Conservation (phyloP, 2,113 vertebrate species). For the Myanophis thanlyinensis region DNA sequence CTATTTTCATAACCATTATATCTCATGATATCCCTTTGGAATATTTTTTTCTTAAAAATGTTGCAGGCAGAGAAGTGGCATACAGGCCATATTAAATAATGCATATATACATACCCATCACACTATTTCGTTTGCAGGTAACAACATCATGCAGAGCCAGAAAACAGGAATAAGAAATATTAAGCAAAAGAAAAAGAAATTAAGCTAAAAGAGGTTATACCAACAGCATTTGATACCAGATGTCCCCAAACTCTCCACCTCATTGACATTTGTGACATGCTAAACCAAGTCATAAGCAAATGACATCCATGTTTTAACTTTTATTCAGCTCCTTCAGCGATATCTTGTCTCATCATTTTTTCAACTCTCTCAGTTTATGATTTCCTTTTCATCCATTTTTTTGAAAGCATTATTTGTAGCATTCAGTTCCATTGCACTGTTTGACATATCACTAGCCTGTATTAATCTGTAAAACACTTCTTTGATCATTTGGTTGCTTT, state of each 20-base stretch:
- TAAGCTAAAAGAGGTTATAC: background rate
- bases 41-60: background rate
- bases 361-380: background rate
- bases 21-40: background rate
- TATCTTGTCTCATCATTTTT: background rate
- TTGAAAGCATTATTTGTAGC: background rate
- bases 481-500: background rate
- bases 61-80: background rate
- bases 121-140: background rate
- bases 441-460: background rate
- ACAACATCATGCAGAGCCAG: background rate
- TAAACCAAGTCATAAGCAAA: background rate
- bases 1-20: background rate
- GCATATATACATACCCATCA: background rate
- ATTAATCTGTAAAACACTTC: background rate
- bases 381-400: background rate
- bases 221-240: background rate
- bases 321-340: background rate
- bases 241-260: background rate
- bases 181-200: background rate
- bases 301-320: background rate
- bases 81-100: background rate
- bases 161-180: background rate
- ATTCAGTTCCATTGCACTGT: background rate
- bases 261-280: background rate